Conservation (phyloP, 2,888 invertebrate genomes). For the Pilophorus perplexus region DNA sequence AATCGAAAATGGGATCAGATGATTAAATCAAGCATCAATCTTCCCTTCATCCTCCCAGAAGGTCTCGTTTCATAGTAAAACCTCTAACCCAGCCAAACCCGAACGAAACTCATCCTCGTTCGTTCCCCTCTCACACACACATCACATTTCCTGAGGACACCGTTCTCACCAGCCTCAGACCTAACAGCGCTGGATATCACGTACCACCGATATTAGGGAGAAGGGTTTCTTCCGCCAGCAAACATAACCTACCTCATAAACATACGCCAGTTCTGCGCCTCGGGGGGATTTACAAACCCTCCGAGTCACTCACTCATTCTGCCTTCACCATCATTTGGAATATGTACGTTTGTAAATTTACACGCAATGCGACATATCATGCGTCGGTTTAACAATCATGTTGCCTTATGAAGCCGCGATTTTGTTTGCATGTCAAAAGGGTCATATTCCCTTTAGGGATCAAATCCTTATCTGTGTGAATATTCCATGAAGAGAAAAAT, state of each 20-base stretch:
- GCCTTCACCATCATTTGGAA: not conserved
- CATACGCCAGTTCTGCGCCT: conserved; percentile 11
- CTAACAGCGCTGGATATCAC: not conserved
- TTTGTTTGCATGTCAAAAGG: too few relatives aligned
- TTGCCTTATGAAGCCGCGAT: too few relatives aligned
- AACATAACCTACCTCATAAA: conserved; percentile 21
- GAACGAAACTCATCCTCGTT: too few relatives aligned
- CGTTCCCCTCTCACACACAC: too few relatives aligned
- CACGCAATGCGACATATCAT: not conserved
- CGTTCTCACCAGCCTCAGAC: not conserved
- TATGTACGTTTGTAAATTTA: too few relatives aligned
- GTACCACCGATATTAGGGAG: not conserved
- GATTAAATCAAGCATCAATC: conserved; percentile 29
- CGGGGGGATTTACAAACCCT: not conserved
- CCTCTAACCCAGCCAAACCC: too few relatives aligned
- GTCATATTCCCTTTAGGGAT: too few relatives aligned
- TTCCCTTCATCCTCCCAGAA: not conserved
- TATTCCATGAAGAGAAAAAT: too few relatives aligned
- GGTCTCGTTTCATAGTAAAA: conserved; percentile 1
- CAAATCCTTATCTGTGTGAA: too few relatives aligned
- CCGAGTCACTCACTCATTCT: not conserved
- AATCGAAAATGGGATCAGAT: conserved; percentile 18
- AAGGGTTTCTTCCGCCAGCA: not conserved
- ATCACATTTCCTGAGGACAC: not conserved
- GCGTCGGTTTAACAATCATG: too few relatives aligned